Conservation (phyloP, 2,113 vertebrate species). For the Osmerus eperlanus region DNA sequence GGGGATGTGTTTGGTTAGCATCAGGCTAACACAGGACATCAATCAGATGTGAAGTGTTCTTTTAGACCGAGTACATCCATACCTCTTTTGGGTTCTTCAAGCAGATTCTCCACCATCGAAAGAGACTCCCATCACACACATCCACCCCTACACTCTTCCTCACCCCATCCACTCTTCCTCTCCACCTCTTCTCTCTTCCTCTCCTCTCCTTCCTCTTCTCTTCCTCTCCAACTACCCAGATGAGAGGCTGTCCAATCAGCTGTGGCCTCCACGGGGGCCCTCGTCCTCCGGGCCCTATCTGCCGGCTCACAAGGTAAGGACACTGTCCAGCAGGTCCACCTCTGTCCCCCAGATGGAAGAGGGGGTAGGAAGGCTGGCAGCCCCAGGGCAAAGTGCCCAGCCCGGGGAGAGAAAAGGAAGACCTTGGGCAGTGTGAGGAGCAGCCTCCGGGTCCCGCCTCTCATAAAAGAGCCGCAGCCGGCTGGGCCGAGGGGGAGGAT, state of each 20-base stretch:
- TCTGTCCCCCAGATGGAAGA: conserved; percentile 19
- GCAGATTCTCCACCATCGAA: too few species aligned
- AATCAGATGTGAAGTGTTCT: neutral
- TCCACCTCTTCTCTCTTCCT: too few species aligned
- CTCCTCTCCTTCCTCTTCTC: too few species aligned
- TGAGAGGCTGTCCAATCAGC: neutral
- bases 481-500: conserved; percentile 71
- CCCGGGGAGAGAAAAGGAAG: conserved; percentile 43
- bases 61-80: neutral
- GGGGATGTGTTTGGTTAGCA: conserved; percentile 11
- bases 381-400: conserved; percentile 34
- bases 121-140: too few species aligned
- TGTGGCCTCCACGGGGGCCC: neutral
- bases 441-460: conserved; percentile 63
- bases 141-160: too few species aligned
- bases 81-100: too few species aligned
- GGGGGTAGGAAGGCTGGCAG: conserved; percentile 22
- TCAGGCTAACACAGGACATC: neutral
- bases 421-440: conserved; percentile 48
- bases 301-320: neutral
- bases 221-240: neutral
- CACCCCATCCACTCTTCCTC: too few species aligned
- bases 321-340: neutral
- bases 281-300: neutral
- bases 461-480: conserved; percentile 78